Conservation (phyloP, 2,113 vertebrate species). For the Capra hircus region DNA sequence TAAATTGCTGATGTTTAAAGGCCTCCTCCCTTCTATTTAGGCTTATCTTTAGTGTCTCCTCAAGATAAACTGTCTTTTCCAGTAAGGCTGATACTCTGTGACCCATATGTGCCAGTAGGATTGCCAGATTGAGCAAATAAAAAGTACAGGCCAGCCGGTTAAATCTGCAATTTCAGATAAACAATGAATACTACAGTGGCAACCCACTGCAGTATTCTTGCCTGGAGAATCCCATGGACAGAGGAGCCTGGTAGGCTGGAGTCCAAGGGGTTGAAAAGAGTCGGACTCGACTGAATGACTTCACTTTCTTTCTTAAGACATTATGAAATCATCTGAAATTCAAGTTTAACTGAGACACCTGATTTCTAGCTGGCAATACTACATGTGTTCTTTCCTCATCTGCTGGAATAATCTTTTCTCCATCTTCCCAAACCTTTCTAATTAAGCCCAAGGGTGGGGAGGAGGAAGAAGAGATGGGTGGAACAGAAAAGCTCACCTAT, state of each 20-base stretch:
- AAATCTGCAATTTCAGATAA: neutral
- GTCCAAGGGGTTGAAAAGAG: neutral
- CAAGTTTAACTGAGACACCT: neutral
- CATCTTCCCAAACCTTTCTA: neutral
- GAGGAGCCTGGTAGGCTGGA: neutral
- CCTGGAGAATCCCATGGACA: neutral
- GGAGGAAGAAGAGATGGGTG: neutral
- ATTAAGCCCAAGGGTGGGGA: neutral
- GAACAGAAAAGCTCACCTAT: neutral
- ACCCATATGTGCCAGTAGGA: neutral
- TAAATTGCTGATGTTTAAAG: neutral
- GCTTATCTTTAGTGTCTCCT: neutral
- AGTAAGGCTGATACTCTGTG: neutral
- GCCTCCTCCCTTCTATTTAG: neutral
- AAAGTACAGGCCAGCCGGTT: neutral
- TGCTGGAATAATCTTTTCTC: neutral
- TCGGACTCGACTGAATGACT: too few species aligned
- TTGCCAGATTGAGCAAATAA: neutral
- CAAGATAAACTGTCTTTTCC: neutral
- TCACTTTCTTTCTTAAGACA: neutral
- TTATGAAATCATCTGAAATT: neutral
- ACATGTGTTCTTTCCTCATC: neutral
- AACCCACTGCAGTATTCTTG: neutral
- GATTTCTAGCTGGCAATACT: neutral
- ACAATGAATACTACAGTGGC: neutral